Percentiles rank a stretch among this genome's conserved stretches.
phyloP scores from a whole-genome alignment of 1,140 invertebrate genomes.

The Episyrphus balteatus region DNA sequence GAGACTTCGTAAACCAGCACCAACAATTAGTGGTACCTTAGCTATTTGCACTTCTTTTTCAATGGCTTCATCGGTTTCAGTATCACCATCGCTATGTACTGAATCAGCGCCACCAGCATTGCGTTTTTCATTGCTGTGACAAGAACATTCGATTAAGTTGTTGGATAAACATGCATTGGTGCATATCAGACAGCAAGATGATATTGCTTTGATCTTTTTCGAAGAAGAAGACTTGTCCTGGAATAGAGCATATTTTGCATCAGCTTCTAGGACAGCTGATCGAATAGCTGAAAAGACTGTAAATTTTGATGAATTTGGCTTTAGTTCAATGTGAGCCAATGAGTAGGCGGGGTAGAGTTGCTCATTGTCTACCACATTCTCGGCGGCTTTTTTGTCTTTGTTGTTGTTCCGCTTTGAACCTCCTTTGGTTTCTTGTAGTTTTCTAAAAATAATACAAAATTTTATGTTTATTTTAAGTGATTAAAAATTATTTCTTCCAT shows the following conservation, averaged over 20 bases:
- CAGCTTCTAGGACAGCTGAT: conserved; percentile 30
- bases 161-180: conserved; percentile 24
- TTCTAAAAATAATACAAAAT: background rate
- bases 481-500: no score
- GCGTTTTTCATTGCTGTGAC: conserved; percentile 12
- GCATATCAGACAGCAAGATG: conserved; percentile 27
- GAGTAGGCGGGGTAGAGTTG: conserved; percentile 28
- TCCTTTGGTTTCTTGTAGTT: background rate
- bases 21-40: conserved; percentile 61
- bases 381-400: conserved; percentile 30
- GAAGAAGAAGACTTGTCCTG: conserved; percentile 16
- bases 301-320: conserved; percentile 36
- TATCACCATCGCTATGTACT: conserved; percentile 31
- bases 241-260: conserved; percentile 30
- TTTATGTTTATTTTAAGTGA: background rate
- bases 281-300: conserved; percentile 34
- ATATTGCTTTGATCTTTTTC: conserved; percentile 17
- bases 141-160: conserved; percentile 28
- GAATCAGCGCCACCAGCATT: conserved; percentile 13
- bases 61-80: conserved; percentile 24
- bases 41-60: conserved; percentile 27
- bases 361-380: conserved; percentile 24
- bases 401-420: conserved; percentile 31
- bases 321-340: conserved; percentile 31
- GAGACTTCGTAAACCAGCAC: conserved; percentile 78